Percentiles rank a stretch among this genome's conserved stretches.
Evolutionary conservation across 1,140 invertebrate genomes (phyloP).

Genomic region (Diploscapter pachys): DNA sequence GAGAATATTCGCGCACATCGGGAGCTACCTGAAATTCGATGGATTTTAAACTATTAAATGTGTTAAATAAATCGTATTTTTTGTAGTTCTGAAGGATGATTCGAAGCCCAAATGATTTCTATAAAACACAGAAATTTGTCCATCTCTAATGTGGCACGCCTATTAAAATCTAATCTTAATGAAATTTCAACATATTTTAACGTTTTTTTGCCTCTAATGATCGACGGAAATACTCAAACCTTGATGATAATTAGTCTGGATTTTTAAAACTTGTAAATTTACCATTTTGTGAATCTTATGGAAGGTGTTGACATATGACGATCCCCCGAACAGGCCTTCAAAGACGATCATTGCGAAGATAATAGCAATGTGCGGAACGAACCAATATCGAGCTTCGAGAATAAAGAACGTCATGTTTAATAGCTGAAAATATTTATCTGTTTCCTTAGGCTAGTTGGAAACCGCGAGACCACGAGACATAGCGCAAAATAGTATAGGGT

Average conservation of each 20-base stretch:
- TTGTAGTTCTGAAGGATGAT: no score
- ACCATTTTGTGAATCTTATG: slow-evolving; percentile 74
- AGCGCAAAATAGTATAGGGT: background rate
- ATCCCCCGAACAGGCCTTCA: slow-evolving; percentile 67
- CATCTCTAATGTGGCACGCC: no score
- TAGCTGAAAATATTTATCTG: slow-evolving; percentile 31
- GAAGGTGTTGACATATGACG: slow-evolving; percentile 83
- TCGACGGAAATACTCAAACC: background rate
- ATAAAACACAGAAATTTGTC: no score
- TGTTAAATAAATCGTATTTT: no score
- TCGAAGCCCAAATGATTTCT: no score
- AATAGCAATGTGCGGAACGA: slow-evolving; percentile 49
- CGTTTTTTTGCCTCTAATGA: background rate
- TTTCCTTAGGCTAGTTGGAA: no score
- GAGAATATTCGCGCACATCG: slow-evolving; percentile 33
- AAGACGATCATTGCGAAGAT: slow-evolving; percentile 52
- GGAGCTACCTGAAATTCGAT: slow-evolving; percentile 19
- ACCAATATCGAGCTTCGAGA: slow-evolving; percentile 41
- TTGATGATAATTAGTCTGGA: background rate
- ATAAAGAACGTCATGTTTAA: slow-evolving; percentile 48
- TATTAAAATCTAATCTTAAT: no score
- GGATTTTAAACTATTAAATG: no score
- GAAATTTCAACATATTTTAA: background rate
- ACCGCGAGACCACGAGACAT: no score
- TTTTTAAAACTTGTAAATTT: slow-evolving; percentile 40